phyloP scores from a whole-genome alignment of 2,888 invertebrate species.

The Diploptera punctata region DNA sequence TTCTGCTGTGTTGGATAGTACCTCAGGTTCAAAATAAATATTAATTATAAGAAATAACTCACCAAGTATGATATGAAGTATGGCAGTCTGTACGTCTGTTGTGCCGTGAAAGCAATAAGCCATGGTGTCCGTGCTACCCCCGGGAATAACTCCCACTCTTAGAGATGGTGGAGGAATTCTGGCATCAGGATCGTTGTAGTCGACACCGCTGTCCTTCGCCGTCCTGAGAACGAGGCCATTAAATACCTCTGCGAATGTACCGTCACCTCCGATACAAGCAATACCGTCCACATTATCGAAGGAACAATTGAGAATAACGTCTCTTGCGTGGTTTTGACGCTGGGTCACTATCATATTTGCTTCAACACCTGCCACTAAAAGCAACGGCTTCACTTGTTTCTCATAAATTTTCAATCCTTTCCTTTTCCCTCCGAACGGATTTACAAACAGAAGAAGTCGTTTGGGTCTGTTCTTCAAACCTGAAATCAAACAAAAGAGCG shows the following conservation, averaged over 20 bases:
- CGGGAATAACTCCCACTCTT: constrained; percentile 74
- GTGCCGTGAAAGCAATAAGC: constrained; percentile 81
- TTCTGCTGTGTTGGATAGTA: too few species aligned
- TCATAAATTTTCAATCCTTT: constrained; percentile 76
- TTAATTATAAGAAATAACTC: constrained; percentile 39
- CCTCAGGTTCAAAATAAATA: too few species aligned
- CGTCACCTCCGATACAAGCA: constrained; percentile 86
- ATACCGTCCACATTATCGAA: constrained; percentile 65
- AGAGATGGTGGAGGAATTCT: constrained; percentile 59
- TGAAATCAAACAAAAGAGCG: constrained; percentile 48
- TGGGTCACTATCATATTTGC: constrained; percentile 73
- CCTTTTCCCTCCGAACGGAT: constrained; percentile 83
- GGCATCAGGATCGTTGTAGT: constrained; percentile 61
- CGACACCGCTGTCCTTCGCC: constrained; percentile 60
- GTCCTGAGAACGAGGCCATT: constrained; percentile 72
- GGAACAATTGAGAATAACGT: constrained; percentile 61
- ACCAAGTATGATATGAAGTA: constrained; percentile 82
- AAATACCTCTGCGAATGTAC: constrained; percentile 81
- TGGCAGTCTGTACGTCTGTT: constrained; percentile 78
- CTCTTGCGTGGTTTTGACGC: constrained; percentile 77
- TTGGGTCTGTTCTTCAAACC: constrained; percentile 67
- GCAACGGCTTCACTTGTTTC: constrained; percentile 71
- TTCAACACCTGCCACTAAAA: constrained; percentile 69
- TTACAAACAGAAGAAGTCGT: constrained; percentile 77
- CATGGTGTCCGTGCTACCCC: constrained; percentile 79